Evolutionary conservation across 2,113 vertebrate species (phyloP).

Genomic region (Leptobrachium leishanense): DNA sequence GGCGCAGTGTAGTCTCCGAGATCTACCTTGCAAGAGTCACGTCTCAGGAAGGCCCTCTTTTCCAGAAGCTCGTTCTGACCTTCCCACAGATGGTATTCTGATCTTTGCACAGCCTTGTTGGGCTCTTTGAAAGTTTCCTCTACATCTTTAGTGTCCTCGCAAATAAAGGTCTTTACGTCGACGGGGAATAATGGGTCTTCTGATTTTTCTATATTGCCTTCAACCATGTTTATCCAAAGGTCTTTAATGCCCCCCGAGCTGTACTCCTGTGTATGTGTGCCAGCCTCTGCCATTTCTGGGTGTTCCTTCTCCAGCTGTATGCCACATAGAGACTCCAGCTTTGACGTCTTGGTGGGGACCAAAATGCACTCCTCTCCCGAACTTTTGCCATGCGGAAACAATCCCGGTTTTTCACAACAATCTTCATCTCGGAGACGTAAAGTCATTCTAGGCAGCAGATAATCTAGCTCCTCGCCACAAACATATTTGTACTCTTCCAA

Average conservation of each 20-base stretch:
- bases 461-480: conserved; percentile 82
- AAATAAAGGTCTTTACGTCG: conserved; percentile 80
- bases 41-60: conserved; percentile 77
- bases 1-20: conserved; percentile 94
- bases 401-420: conserved; percentile 74
- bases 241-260: conserved; percentile 97
- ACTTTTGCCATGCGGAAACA: conserved; percentile 73
- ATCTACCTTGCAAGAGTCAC: conserved; percentile 80
- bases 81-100: conserved; percentile 96
- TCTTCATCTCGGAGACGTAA: conserved; percentile 90
- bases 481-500: conserved; percentile 85
- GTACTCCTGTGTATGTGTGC: conserved; percentile 84
- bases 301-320: conserved; percentile 88
- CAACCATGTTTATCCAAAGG: conserved; percentile 91
- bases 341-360: conserved; percentile 89
- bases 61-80: conserved; percentile 78
- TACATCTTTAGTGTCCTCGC: conserved; percentile 80
- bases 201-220: conserved; percentile 73
- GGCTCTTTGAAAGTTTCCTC: conserved; percentile 74
- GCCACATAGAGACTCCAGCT: conserved; percentile 96
- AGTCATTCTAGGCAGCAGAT: conserved; percentile 84
- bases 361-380: conserved; percentile 77
- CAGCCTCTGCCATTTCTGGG: conserved; percentile 79
- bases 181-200: conserved; percentile 79
- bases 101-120: conserved; percentile 89